Evolutionary conservation across 2,888 invertebrate genomes (phyloP).

Genomic region (Eilema sororculum): DNA sequence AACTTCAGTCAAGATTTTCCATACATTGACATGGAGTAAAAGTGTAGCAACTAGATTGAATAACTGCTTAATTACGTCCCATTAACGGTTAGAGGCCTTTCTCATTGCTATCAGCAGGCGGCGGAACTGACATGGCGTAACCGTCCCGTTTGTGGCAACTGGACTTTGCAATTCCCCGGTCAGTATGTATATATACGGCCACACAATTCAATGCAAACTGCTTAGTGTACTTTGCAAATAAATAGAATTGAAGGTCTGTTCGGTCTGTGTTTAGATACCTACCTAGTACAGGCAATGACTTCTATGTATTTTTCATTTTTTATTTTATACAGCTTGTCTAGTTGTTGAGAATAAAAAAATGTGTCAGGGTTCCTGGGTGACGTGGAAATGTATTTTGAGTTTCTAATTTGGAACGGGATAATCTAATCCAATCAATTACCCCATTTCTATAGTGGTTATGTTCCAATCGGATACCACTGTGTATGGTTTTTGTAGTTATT

Average conservation of each 20-base stretch:
- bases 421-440: no score
- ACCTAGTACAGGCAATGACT: no score
- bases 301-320: no score
- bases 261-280: neutral
- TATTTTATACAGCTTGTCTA: no score
- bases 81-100: conserved; percentile 48
- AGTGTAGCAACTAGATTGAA: conserved; percentile 41
- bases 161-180: conserved; percentile 23
- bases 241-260: conserved; percentile 7
- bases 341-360: no score
- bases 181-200: conserved; percentile 28
- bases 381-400: no score
- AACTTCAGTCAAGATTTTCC: conserved; percentile 42
- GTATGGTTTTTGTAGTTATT: no score
- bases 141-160: conserved; percentile 33
- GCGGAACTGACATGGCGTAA: conserved; percentile 39
- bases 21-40: conserved; percentile 45
- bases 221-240: conserved; percentile 30
- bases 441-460: no score
- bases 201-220: conserved; percentile 24
- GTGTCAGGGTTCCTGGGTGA: no score
- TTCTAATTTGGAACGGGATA: no score
- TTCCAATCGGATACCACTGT: no score
- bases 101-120: conserved; percentile 39
- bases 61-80: conserved; percentile 37